Conservation (phyloP, 2,797 vertebrate genomes). For the Chaetophractus vellerosus region DNA sequence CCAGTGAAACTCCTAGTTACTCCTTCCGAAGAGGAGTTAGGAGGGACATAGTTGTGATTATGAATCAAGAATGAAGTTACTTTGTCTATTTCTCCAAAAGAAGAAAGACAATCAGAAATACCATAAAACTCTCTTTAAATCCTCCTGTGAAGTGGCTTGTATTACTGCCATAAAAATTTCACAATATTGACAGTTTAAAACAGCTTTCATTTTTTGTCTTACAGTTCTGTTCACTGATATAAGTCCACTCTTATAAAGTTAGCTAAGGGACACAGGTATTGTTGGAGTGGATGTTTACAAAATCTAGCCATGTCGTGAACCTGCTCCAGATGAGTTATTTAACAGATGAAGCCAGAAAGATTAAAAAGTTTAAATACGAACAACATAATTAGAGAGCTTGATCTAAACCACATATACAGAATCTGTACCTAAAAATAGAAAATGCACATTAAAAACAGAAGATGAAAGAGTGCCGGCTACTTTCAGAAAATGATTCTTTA, state of each 20-base stretch:
- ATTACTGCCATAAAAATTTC: not conserved
- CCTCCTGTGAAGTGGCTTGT: not conserved
- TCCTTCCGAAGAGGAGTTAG: not conserved
- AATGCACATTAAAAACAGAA: not conserved
- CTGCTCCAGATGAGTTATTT: not conserved
- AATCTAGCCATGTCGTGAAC: not conserved
- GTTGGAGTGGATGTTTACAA: not conserved
- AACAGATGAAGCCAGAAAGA: not conserved
- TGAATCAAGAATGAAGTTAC: not conserved
- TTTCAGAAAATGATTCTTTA: not conserved
- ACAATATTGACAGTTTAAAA: not conserved
- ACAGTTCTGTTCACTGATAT: not conserved
- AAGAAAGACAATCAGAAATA: not conserved
- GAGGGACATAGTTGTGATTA: not conserved
- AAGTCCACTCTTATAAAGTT: not conserved
- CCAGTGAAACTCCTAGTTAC: not conserved
- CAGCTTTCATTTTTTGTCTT: not conserved
- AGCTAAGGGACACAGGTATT: not conserved
- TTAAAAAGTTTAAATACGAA: not conserved
- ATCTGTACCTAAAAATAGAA: not conserved
- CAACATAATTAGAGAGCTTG: conserved; percentile 18
- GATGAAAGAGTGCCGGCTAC: not conserved
- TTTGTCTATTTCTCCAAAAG: not conserved
- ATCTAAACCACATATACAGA: not conserved
- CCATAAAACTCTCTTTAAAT: not conserved